phyloP scores from a whole-genome alignment of 2,888 invertebrate species.

The Heteropelma amictum region DNA sequence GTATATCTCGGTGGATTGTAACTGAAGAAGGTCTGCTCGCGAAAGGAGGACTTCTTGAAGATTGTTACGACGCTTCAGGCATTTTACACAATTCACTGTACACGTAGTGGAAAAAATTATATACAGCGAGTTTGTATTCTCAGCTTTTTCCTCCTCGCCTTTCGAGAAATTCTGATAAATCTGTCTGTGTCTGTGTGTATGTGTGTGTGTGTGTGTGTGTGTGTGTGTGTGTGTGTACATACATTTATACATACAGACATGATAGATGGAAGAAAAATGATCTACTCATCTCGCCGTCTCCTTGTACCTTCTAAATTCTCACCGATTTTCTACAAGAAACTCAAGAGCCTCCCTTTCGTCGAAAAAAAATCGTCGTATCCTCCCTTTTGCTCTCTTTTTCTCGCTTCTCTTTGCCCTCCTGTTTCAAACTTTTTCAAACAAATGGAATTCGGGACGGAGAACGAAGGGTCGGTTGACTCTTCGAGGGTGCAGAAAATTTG shows the following conservation, averaged over 20 bases:
- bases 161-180: too few relatives aligned
- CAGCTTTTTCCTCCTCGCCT: too few relatives aligned
- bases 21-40: slow-evolving; percentile 7
- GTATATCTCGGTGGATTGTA: slow-evolving; percentile 27
- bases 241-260: too few relatives aligned
- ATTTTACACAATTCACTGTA: too few relatives aligned
- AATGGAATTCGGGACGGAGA: slow-evolving; percentile 13
- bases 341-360: background rate
- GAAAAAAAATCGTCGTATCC: background rate
- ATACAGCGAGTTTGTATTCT: too few relatives aligned
- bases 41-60: slow-evolving; percentile 21
- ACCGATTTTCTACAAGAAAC: too few relatives aligned
- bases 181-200: too few relatives aligned
- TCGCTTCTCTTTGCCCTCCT: background rate
- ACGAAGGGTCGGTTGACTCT: slow-evolving; percentile 42
- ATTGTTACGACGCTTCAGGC: slow-evolving; percentile 46
- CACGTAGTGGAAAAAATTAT: too few relatives aligned
- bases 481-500: slow-evolving; percentile 31
- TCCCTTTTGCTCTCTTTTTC: background rate
- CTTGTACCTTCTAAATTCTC: background rate
- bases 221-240: too few relatives aligned
- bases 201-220: too few relatives aligned
- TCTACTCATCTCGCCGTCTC: background rate
- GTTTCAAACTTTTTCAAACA: slow-evolving; percentile 19
- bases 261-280: background rate